Base-by-base conservation (phyloP, 1,140 invertebrate species). In the Drosophila ercepeae region DNA sequence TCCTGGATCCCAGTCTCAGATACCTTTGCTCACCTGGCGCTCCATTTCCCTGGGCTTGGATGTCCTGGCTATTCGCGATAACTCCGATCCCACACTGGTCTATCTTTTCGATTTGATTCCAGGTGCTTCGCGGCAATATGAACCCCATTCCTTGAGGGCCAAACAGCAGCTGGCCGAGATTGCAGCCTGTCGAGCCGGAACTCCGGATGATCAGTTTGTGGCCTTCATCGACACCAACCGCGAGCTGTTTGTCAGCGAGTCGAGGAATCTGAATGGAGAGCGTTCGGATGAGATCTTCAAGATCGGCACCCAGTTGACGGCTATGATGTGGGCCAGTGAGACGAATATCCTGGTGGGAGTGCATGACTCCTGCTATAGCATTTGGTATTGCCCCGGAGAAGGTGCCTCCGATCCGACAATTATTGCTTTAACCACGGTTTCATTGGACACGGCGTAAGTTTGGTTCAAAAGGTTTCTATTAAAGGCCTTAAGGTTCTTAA, bases 371-470 rank as follows among this genome's bases (percentile, higher is more conserved):
- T 95, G 94, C 74, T 92, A 98, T 16, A 94, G 95, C 16, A 94
- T 98, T n/a, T 98, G 96, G 95, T 95, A 96, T 68, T 97, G 95
- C 89, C 97, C 97, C 0, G 94, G 93, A 32, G 94, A 95, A 18
- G 93, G 95, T 0, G 95, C 94, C 75, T 93, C 95, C 19, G 97
- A 98, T 92, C 93, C 94, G 42, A 94, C 95, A 58, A 92, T 98
- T 4, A 84, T 93, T 29, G 91, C 91, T 4, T 48, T 93, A 3
- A 92, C 92, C 16, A 92, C 92, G 0, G 68, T 93, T 2, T 90
- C 91, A 8, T 79, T 93, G 52, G 92, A 93, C 61, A 91, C 92
- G 0, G 82, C 92, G 73, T 96, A 96, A 90, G 95, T 95, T 8
- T 21, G 2, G 2, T 21, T 21, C n/a, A n/a, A n/a, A n/a, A n/a